These are phyloP conservation scores for Zosterops hypoxanthus DNA, from an alignment of 2,113 vertebrate genomes.

Conservation along the genomic window DNA sequence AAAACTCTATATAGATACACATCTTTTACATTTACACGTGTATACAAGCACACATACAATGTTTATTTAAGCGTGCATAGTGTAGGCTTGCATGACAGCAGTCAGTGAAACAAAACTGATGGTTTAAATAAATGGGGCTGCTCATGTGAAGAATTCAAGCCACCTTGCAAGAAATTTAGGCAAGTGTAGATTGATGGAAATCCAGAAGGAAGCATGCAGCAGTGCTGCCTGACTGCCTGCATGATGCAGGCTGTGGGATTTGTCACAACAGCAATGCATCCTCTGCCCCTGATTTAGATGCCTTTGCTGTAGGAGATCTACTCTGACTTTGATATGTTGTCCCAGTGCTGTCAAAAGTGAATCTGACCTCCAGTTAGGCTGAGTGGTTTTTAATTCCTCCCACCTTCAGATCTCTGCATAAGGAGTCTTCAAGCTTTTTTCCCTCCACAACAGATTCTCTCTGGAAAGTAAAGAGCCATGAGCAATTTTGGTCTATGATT, in stretches of 20 bases:
- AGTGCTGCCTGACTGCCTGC: background rate
- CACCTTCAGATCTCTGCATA: background rate
- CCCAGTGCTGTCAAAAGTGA: background rate
- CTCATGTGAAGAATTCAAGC: background rate
- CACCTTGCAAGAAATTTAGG: background rate
- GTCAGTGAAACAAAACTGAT: background rate
- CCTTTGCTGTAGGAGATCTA: background rate
- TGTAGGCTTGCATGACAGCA: background rate
- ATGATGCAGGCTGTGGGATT: background rate
- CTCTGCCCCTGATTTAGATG: background rate
- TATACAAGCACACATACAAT: background rate
- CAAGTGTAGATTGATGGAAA: fast-evolving
- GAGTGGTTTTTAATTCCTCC: background rate
- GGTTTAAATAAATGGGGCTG: background rate
- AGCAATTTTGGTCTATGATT: background rate
- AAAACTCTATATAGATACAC: fast-evolving
- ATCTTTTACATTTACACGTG: background rate
- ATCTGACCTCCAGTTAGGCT: background rate
- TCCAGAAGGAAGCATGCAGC: background rate
- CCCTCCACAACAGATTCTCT: background rate
- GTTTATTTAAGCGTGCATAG: background rate
- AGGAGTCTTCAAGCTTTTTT: background rate
- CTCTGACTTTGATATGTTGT: background rate
- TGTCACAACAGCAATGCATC: background rate
- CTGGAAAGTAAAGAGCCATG: background rate